Conservation (phyloP, 2,113 vertebrate species). For the Todiramphus saurophagus region DNA sequence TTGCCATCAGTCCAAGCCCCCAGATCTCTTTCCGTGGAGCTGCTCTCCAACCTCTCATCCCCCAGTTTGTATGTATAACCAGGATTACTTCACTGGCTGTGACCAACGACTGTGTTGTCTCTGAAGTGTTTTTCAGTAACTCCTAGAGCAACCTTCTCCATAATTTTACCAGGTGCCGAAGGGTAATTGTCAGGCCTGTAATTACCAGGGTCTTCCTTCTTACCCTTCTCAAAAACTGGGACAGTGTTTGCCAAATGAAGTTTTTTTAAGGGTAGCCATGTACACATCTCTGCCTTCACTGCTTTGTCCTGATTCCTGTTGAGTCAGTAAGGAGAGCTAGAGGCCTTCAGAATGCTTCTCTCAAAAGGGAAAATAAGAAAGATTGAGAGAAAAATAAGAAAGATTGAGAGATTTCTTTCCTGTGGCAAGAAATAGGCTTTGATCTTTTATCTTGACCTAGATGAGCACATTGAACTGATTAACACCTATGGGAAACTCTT, state of each 20-base stretch:
- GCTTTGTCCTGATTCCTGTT: neutral
- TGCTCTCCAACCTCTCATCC: neutral
- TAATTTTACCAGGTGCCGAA: neutral
- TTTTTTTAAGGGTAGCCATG: neutral
- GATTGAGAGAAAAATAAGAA: neutral
- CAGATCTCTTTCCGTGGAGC: rapidly evolving
- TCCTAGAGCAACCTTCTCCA: neutral
- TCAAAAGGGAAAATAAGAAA: neutral
- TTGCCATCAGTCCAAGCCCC: neutral
- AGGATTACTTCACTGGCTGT: neutral
- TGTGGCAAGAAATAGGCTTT: neutral
- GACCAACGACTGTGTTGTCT: neutral
- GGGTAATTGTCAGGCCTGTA: neutral
- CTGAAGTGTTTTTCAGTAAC: neutral
- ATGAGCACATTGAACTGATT: neutral
- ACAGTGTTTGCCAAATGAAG: neutral
- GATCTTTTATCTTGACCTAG: neutral
- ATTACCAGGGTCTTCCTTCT: neutral
- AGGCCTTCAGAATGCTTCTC: neutral
- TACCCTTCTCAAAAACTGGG: neutral
- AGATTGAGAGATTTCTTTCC: neutral
- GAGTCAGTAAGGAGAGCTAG: neutral
- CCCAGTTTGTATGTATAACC: neutral
- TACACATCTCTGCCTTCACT: neutral
- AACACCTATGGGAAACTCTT: neutral